Evolutionary conservation across 2,113 vertebrate genomes (phyloP).

Genomic region (Phyllostomus discolor): DNA sequence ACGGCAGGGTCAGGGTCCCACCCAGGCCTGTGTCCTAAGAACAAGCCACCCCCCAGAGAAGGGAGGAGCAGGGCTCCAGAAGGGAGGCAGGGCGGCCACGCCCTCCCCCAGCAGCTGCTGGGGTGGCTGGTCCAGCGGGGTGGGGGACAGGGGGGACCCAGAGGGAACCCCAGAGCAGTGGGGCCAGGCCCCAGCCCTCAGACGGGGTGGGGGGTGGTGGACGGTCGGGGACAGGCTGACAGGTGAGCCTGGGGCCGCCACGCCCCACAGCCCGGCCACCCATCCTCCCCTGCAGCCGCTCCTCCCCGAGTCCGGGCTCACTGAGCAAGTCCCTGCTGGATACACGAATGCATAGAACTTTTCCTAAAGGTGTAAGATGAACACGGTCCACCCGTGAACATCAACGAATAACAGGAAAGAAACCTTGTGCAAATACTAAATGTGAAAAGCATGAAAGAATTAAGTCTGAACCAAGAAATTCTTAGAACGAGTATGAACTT

Average conservation of each 20-base stretch:
- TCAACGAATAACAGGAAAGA: too few relatives aligned
- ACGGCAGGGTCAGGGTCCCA: fast-evolving
- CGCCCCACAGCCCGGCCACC: too few relatives aligned
- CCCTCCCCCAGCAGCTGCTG: background rate
- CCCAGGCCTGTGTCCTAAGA: background rate
- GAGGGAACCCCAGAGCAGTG: background rate
- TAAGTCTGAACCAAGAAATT: too few relatives aligned
- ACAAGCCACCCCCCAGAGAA: too few relatives aligned
- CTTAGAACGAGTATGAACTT: background rate
- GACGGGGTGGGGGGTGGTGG: too few relatives aligned
- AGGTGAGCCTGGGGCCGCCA: too few relatives aligned
- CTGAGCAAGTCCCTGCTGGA: background rate
- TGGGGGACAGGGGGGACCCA: background rate
- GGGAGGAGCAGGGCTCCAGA: too few relatives aligned
- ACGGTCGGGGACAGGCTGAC: too few relatives aligned
- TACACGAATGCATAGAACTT: too few relatives aligned
- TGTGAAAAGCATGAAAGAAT: background rate
- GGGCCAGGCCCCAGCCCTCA: background rate
- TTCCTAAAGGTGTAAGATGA: background rate
- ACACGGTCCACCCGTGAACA: background rate
- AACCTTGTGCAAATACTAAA: background rate
- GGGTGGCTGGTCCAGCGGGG: too few relatives aligned
- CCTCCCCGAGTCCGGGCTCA: fast-evolving
- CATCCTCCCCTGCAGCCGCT: fast-evolving
- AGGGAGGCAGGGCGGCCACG: background rate